Conservation (phyloP, 1,140 invertebrate species). For the Aphelinus certus region DNA sequence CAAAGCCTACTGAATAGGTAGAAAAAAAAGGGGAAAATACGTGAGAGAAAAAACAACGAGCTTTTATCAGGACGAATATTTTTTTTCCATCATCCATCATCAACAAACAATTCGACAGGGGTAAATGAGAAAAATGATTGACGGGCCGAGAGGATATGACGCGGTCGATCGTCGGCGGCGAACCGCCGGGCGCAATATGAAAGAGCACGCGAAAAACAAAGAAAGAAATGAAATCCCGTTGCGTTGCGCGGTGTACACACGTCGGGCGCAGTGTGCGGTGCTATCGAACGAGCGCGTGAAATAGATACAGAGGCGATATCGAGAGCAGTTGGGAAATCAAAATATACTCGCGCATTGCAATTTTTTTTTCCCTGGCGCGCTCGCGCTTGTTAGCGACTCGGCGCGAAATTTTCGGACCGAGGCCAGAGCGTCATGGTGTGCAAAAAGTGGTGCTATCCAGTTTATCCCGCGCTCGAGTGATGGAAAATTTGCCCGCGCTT, state of each 20-base stretch:
- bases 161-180: neutral
- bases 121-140: neutral
- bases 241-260: no score
- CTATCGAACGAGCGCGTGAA: slow-evolving; percentile 6
- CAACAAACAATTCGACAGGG: no score
- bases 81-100: no score
- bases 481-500: neutral
- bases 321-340: neutral
- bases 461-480: slow-evolving; percentile 20
- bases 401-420: neutral
- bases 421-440: neutral
- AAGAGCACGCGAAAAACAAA: no score
- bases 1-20: no score
- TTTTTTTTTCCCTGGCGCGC: no score
- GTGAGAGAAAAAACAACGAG: no score
- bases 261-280: slow-evolving; percentile 4
- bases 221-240: no score
- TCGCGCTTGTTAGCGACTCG: neutral
- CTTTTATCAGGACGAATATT: no score
- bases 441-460: slow-evolving; percentile 25
- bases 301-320: neutral
- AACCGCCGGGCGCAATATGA: neutral
- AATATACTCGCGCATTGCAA: no score
- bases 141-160: neutral
- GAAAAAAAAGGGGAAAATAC: no score